phyloP scores from a whole-genome alignment of 2,113 vertebrate species.

The Leptobrachium leishanense region DNA sequence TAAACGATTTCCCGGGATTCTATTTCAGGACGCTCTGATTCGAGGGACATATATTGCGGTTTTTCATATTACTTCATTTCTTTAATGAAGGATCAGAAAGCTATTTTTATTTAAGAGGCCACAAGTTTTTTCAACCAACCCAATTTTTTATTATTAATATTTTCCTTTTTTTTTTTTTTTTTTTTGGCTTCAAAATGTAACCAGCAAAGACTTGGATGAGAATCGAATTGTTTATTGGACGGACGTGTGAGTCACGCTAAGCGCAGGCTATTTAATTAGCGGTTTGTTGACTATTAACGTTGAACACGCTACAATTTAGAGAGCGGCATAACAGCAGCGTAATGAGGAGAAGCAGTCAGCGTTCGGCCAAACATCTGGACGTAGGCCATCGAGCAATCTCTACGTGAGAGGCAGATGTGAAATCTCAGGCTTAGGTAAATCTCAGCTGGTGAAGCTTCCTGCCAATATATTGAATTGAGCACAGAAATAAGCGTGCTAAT shows the following conservation, averaged over 20 bases:
- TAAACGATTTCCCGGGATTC: too few relatives aligned
- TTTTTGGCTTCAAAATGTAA: constrained; percentile 1
- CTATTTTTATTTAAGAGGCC: constrained; percentile 1
- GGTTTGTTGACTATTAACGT: constrained; percentile 26
- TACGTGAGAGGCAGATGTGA: background rate
- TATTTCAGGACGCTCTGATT: too few relatives aligned
- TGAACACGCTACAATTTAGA: constrained; percentile 4
- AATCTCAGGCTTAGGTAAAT: background rate
- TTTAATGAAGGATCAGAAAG: background rate
- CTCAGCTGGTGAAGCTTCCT: constrained; percentile 9
- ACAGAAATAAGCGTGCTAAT: background rate
- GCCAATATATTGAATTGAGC: background rate
- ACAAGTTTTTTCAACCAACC: constrained; percentile 12
- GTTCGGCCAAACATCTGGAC: background rate
- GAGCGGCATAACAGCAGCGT: background rate
- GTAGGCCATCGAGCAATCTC: background rate
- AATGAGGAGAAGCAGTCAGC: constrained; percentile 5
- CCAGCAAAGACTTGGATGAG: constrained; percentile 4
- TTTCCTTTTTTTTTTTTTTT: too few relatives aligned
- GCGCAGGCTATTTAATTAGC: constrained; percentile 31
- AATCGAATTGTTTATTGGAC: constrained; percentile 33
- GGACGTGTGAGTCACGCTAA: background rate
- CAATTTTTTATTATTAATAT: constrained; percentile 19
- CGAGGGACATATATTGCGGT: too few relatives aligned
- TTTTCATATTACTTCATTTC: too few relatives aligned